A percentile compares a stretch with the other conserved stretches of the same genome.
Conservation (phyloP, 2,113 vertebrate species). For the Pelobates fuscus region DNA sequence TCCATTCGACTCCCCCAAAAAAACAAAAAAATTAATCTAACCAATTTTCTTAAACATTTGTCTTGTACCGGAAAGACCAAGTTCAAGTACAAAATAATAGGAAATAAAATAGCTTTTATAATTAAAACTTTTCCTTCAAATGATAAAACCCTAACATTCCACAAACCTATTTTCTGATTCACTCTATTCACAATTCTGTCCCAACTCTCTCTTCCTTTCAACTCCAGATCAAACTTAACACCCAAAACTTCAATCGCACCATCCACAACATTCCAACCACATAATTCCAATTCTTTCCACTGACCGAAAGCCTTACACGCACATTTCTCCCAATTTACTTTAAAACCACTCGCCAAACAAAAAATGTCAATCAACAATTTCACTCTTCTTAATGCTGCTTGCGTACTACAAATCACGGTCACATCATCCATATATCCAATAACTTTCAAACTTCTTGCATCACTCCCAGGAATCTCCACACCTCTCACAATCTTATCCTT, state of each 20-base stretch:
- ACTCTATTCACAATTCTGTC: too few relatives aligned
- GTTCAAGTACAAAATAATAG: neutral
- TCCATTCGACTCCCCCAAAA: constrained; percentile 3
- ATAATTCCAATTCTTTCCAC: neutral
- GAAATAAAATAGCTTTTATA: neutral
- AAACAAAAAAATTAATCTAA: neutral
- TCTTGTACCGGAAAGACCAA: neutral
- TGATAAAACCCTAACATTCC: neutral
- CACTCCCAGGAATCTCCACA: neutral
- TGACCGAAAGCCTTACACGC: too few relatives aligned
- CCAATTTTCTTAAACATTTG: neutral
- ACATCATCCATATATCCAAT: too few relatives aligned
- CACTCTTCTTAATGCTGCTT: neutral
- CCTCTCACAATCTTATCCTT: too few relatives aligned
- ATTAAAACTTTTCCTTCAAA: too few relatives aligned
- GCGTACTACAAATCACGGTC: too few relatives aligned
- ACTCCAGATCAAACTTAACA: too few relatives aligned
- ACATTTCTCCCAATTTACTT: too few relatives aligned
- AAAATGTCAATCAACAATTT: neutral
- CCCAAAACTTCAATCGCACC: too few relatives aligned
- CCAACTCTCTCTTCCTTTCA: too few relatives aligned
- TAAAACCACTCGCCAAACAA: too few relatives aligned
- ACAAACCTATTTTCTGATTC: neutral
- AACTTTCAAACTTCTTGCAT: neutral
- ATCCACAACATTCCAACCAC: too few relatives aligned